Percentiles rank a stretch among this genome's conserved stretches.
phyloP scores from a whole-genome alignment of 1,140 invertebrate species.

The Zaprionus camerounensis region DNA sequence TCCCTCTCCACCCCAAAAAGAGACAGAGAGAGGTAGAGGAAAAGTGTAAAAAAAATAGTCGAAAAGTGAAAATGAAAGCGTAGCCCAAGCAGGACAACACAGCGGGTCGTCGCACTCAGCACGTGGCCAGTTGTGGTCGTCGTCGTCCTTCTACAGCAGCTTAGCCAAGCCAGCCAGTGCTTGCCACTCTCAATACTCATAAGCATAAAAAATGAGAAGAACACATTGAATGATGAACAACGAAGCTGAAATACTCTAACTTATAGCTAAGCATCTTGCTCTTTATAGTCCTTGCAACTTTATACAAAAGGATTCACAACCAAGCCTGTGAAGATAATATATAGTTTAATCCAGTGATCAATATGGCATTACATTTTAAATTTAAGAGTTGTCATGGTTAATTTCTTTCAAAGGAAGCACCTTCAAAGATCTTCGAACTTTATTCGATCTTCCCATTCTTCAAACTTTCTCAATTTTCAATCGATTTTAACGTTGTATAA shows the following conservation, averaged over 20 bases:
- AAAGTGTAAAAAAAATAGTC: background rate
- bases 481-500: no score
- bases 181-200: background rate
- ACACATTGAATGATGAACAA: background rate
- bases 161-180: background rate
- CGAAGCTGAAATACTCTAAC: background rate
- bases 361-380: no score
- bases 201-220: background rate
- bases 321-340: no score
- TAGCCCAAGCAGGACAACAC: slow-evolving; percentile 16
- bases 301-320: no score
- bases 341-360: no score
- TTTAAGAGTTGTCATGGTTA: no score
- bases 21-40: background rate
- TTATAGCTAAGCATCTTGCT: no score
- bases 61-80: background rate
- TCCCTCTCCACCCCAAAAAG: background rate
- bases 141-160: background rate
- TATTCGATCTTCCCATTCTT: no score
- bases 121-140: slow-evolving; percentile 31
- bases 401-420: no score
- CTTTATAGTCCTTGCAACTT: no score
- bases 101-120: slow-evolving; percentile 42
- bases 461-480: no score
- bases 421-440: no score